Evolutionary conservation across 2,113 vertebrate genomes (phyloP), one percentile per base, ranked within the genome.

Genomic region (Pelusios castaneus): DNA sequence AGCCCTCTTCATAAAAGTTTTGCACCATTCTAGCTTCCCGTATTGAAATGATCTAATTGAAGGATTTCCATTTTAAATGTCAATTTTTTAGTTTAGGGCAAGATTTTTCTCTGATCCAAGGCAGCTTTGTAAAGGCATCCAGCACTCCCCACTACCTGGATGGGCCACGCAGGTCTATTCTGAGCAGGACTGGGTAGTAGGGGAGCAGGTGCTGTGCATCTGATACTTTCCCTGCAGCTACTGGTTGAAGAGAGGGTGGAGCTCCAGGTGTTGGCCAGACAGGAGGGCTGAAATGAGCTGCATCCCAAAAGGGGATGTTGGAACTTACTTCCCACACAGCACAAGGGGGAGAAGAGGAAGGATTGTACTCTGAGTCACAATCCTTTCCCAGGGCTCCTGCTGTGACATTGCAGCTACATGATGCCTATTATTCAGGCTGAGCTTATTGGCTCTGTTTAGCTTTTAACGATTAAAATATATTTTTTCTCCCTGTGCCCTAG

Each of bases 241-340:
- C 1, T 22, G 55, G 1, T 41, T 82, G 51, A 54, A 78, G 85
- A 78, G 43, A 52, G 38, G 6, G 3, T 88, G 7, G 8, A 81
- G n/a, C 38, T 47, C 29, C 47, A 21, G 13, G 8, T 63, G 73
- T 78, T 89, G 1, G 0, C 13, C 21, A 34, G 8, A 8, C 19
- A 2, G 25, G 3, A 81, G n/a, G 5, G 38, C 8, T 7, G 43
- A 93, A 85, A 25, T 76, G 79, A 91, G 8, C 25, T 87, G 34
- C 17, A 67, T 19, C 34, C 5, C 31, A 13, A 76, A 22, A 76
- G 43, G 41, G 41, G 73, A 76, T 76, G 73, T 45, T 45, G 24
- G 41, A 45, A 76, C 25, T 75, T 45, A 75, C 73, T 76, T 76
- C n/a, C 19, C 10, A 76, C 25, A 6, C 41, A 76, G 41, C 22